phyloP scores from a whole-genome alignment of 2,888 invertebrate species.

The Conus canariensis region DNA sequence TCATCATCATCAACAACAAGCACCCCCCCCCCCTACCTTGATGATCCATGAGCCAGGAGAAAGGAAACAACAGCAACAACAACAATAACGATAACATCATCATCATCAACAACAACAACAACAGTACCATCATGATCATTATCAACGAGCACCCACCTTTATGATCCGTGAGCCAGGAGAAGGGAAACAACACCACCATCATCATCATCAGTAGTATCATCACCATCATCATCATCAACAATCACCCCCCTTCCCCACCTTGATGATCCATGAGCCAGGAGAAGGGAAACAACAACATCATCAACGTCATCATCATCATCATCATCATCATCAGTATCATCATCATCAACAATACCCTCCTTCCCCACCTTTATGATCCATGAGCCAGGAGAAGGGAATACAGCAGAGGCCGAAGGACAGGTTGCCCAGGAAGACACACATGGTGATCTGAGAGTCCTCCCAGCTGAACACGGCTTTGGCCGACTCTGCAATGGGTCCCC shows the following conservation, averaged over 20 bases:
- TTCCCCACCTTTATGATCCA: constrained; percentile 54
- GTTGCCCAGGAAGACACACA: constrained; percentile 55
- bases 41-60: neutral
- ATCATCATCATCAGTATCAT: no score
- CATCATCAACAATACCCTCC: neutral
- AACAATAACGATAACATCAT: neutral
- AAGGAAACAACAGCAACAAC: neutral
- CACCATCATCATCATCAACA: no score
- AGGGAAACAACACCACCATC: neutral
- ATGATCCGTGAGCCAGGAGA: neutral
- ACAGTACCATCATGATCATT: no score
- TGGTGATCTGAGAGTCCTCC: constrained; percentile 53
- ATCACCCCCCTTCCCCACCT: constrained; percentile 42
- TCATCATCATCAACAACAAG: no score
- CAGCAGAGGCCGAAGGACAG: constrained; percentile 48
- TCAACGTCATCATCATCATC: neutral
- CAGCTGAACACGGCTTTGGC: constrained; percentile 52
- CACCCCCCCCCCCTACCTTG: no score
- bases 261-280: constrained; percentile 56
- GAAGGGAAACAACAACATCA: constrained; percentile 36
- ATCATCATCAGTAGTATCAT: no score
- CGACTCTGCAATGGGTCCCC: constrained; percentile 57
- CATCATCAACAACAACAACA: neutral
- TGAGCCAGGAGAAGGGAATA: constrained; percentile 53
- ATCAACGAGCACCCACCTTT: no score